Percentiles rank a stretch among this genome's conserved stretches.
phyloP scores from a whole-genome alignment of 2,888 invertebrate genomes.

The Dimorphilus gyrociliatus region DNA sequence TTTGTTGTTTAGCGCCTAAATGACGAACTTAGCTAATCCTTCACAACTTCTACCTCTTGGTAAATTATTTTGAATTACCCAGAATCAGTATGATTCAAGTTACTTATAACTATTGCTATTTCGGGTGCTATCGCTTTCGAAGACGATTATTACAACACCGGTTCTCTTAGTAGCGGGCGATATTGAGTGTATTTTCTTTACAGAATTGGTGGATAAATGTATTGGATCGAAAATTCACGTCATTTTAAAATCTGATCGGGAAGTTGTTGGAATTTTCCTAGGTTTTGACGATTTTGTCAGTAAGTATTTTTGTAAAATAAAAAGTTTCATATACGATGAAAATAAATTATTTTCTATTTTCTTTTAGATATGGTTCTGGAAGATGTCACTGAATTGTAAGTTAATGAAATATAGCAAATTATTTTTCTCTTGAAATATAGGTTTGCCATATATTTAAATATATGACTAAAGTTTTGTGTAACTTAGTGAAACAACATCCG shows the following conservation, averaged over 20 bases:
- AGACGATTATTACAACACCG: too few species aligned
- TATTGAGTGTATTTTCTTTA: slow-evolving; percentile 27
- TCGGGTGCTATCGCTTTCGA: too few species aligned
- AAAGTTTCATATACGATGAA: not conserved
- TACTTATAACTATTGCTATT: too few species aligned
- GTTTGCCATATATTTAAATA: not conserved
- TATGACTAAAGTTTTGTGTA: not conserved
- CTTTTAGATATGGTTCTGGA: slow-evolving; percentile 69
- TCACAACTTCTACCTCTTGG: too few species aligned
- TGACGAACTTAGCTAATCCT: too few species aligned
- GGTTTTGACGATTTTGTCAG: slow-evolving; percentile 96
- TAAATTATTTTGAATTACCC: too few species aligned
- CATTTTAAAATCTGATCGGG: slow-evolving; percentile 99
- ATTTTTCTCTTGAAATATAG: not conserved
- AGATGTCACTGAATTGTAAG: slow-evolving; percentile 79
- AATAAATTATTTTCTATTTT: slow-evolving; percentile 2
- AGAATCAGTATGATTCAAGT: too few species aligned
- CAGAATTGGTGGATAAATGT: slow-evolving; percentile 95
- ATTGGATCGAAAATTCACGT: slow-evolving; percentile 98
- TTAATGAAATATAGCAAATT: not conserved
- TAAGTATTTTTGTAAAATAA: slow-evolving; percentile 25
- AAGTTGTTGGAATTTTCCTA: slow-evolving; percentile 89
- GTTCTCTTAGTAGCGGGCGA: too few species aligned
- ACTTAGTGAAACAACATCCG: slow-evolving; percentile 68
- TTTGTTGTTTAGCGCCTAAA: too few species aligned